phyloP scores from a whole-genome alignment of 2,888 invertebrate genomes.

The Carabus problematicus region DNA sequence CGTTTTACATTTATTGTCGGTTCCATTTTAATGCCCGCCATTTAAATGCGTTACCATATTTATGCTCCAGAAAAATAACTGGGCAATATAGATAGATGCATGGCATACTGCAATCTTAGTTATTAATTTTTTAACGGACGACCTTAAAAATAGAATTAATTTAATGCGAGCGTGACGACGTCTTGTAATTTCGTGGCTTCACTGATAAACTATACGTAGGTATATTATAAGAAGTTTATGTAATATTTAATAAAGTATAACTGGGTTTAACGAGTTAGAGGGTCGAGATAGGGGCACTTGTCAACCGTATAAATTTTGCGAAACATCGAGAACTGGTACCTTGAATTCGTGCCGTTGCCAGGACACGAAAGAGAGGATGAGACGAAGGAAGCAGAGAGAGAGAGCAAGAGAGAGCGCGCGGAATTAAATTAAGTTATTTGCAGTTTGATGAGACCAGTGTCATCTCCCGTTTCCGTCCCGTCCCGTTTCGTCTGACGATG shows the following conservation, averaged over 20 bases:
- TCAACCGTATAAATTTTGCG: slow-evolving; percentile 29
- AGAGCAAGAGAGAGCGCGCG: slow-evolving; percentile 2
- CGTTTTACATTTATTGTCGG: slow-evolving; percentile 21
- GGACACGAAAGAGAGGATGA: slow-evolving; percentile 14
- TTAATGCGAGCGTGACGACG: no score
- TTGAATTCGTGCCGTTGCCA: slow-evolving; percentile 7
- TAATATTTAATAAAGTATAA: slow-evolving; percentile 26
- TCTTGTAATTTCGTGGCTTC: no score
- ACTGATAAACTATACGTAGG: no score
- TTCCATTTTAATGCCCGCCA: background rate
- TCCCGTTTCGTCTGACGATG: slow-evolving; percentile 8
- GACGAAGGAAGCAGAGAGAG: no score
- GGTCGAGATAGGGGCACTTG: slow-evolving; percentile 21
- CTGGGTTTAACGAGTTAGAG: slow-evolving; percentile 10
- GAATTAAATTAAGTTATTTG: slow-evolving; percentile 34
- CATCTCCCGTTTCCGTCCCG: slow-evolving; percentile 20
- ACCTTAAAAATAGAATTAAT: no score
- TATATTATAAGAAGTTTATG: no score
- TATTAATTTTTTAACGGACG: no score
- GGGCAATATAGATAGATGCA: no score
- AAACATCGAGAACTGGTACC: background rate
- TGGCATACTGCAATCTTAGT: no score
- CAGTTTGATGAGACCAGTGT: slow-evolving; percentile 33
- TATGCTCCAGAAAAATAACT: no score
- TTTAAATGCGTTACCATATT: slow-evolving; percentile 15